A percentile compares a stretch with the other conserved stretches of the same genome.
Evolutionary conservation across 1,140 invertebrate species (phyloP).

Genomic region (Bombus cullumanus): DNA sequence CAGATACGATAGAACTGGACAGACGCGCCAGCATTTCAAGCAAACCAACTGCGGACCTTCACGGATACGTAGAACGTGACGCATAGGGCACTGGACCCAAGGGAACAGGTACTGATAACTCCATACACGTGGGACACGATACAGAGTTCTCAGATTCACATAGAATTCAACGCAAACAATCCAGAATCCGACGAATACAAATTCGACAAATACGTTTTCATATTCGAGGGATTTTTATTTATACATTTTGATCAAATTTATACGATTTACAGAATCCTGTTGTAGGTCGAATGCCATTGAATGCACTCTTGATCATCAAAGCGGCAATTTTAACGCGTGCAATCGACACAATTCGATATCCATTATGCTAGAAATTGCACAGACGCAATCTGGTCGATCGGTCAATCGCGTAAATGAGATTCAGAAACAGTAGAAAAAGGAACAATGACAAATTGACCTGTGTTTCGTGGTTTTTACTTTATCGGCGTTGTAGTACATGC

Average conservation of each 20-base stretch:
- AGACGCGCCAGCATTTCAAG: neutral
- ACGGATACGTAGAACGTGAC: conserved; percentile 4
- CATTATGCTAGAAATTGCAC: neutral
- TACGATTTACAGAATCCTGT: neutral
- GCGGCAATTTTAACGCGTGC: too few relatives aligned
- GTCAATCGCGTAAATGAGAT: conserved; percentile 3
- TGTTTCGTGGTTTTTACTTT: conserved; percentile 53
- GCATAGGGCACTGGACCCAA: neutral
- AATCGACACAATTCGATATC: neutral
- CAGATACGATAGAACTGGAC: neutral
- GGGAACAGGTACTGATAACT: conserved; percentile 12
- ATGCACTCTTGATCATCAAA: neutral
- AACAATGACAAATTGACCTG: conserved; percentile 66
- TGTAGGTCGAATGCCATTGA: neutral
- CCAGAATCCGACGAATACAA: neutral
- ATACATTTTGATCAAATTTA: neutral
- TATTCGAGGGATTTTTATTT: neutral
- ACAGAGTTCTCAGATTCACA: neutral
- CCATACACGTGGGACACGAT: conserved; percentile 2
- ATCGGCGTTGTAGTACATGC: conserved; percentile 66
- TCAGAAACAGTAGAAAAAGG: neutral
- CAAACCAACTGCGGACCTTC: neutral
- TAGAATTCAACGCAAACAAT: conserved; percentile 7
- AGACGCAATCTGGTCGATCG: neutral
- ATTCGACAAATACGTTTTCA: neutral